Base-by-base conservation (phyloP, 2,888 invertebrate genomes). In the Drosophila conformis region DNA sequence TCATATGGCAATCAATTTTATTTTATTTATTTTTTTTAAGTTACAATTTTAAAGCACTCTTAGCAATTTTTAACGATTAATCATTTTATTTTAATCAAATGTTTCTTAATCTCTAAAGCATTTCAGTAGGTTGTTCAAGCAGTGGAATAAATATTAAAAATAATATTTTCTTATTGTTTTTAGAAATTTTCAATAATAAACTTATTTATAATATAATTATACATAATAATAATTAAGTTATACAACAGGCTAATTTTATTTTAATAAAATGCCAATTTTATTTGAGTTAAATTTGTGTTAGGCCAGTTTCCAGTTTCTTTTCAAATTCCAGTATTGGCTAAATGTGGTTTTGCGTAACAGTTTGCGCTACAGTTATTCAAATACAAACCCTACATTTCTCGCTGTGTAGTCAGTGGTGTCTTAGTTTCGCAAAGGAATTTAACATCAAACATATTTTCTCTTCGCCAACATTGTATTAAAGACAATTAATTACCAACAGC, bases 401-500 rank as follows among this genome's bases (percentile, higher is more conserved):
- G 18, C 35, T 15, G 53, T 54, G 35, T 25, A 25, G 6, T 25
- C 31, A 11, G 25, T 2, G 2, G 18, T 36, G 5, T 0, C 33
- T 36, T 11, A 1, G 7, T 18, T 21, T 7, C n/a, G 29, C 29
- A 2, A 29, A n/a, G 6, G 51, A 11, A 29, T 49, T 29, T n/a
- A 33, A 53, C 25, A 10, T 48, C 8, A 6, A 21, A 53, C 10
- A 10, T 75, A 66, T 56, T 79, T 60, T 60, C 48, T 46, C 35
- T 56, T 63, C 51, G 62, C 36, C 59, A 52, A 59, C 82, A 59
- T 54, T 48, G 52, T 67, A 68, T 70, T 83, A 81, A 57, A 65
- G 78, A 56, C 69, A 61, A 69, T 70, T 67, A 71, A 87, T 73
- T 73, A 76, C 63, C 36, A 67, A 74, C 82, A 76, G 82, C 84